Conservation (phyloP, 2,888 invertebrate genomes). For the Tiphia femorata region DNA sequence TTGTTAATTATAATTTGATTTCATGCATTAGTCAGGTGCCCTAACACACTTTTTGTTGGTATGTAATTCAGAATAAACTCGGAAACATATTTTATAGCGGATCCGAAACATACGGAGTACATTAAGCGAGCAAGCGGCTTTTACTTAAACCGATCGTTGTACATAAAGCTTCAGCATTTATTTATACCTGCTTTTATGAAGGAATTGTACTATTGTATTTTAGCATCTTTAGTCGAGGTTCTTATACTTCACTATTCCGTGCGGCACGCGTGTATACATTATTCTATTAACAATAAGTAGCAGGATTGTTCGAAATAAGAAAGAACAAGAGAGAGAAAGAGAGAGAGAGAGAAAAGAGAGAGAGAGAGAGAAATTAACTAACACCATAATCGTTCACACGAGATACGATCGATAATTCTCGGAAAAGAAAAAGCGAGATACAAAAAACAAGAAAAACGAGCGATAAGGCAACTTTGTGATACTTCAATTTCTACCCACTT, state of each 20-base stretch:
- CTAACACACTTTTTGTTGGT: no score
- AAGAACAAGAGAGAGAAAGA: conserved; percentile 2
- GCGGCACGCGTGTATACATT: conserved; percentile 23
- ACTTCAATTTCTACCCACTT: conserved; percentile 54
- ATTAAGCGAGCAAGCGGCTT: conserved; percentile 58
- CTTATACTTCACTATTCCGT: conserved; percentile 36
- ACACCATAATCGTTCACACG: conserved; percentile 11
- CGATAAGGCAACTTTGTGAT: conserved; percentile 64
- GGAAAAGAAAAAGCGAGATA: conserved; percentile 9
- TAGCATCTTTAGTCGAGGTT: conserved; percentile 50
- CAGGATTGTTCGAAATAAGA: conserved; percentile 14
- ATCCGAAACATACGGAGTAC: no score
- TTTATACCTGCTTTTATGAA: conserved; percentile 65
- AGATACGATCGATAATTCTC: conserved; percentile 11
- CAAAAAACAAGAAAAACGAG: conserved; percentile 29
- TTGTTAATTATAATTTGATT: no score
- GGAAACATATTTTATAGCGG: no score
- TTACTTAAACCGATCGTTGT: conserved; percentile 64
- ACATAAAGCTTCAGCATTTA: conserved; percentile 67
- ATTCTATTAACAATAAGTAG: conserved; percentile 25
- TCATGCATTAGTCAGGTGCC: no score
- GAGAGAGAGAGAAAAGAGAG: conserved; percentile 12
- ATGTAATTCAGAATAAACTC: no score
- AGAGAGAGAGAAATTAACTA: conserved; percentile 19
- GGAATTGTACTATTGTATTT: conserved; percentile 65